Evolutionary conservation across 35 echinoderm and acorn worm species (phyloP), one percentile per base, ranked within the genome.

Genomic region (Stichopus chloronotus): DNA sequence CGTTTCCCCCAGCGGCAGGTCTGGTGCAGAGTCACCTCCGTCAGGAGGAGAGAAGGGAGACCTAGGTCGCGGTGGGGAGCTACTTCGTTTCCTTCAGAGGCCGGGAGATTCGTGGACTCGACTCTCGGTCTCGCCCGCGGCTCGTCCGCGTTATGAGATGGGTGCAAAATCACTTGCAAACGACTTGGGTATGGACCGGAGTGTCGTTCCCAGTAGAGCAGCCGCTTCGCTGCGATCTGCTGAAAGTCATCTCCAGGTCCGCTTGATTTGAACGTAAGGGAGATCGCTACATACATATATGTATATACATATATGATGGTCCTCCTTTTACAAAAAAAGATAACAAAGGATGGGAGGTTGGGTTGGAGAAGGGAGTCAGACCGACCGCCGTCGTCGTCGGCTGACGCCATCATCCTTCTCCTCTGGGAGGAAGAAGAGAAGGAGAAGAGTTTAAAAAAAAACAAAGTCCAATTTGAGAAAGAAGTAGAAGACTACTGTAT

Each of bases 111-210:
- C 59, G 25, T 21, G 63, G n/a, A 43, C 92, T 17, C 53, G 63
- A 72, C 83, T 58, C 65, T 78, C 24, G 59, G 22, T n/a, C 22
- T 25, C 92, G 59, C 57, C 92, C 59, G 79, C 16, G 56, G 83
- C 55, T 59, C 55, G 8, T 59, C 80, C 63, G 81, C 19, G 69
- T 58, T 63, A 59, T 89, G 87, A 89, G 76, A 90, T 25, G 87
- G 88, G 88, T 74, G 93, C 93, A 78, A 94, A 94, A 94, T 94
- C 94, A 95, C 94, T 95, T 95, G 94, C 86, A 95, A 92, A 95
- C 94, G 94, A 95, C 94, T 95, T 93, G 94, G 94, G 94, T 95
- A 87, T 90, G 94, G 91, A 93, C 92, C 91, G 94, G 68, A 80
- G 94, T 95, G 94, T 95, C 90, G 90, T 95, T 59, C 90, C 90